Percentiles rank a stretch among this genome's conserved stretches.
Conservation (phyloP, 1,140 invertebrate genomes). For the Drosophila bocki region DNA sequence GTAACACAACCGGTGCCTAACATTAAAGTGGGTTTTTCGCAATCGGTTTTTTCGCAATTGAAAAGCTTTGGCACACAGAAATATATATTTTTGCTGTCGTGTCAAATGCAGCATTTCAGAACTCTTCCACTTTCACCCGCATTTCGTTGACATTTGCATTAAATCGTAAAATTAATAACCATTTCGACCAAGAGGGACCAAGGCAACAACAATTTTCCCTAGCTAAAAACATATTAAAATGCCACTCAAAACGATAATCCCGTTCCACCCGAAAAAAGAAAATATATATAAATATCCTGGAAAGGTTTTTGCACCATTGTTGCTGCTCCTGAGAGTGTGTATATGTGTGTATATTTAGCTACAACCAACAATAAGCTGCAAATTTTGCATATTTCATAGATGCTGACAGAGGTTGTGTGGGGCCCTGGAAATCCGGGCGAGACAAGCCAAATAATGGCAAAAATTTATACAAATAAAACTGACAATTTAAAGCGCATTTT, state of each 20-base stretch:
- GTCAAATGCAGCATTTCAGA: constrained; percentile 19
- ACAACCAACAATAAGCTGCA: constrained; percentile 73
- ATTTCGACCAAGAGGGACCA: constrained; percentile 34
- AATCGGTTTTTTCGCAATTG: constrained; percentile 31
- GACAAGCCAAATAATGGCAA: constrained; percentile 75
- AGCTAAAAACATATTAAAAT: constrained; percentile 79
- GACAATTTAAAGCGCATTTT: constrained; percentile 70
- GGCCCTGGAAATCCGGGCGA: constrained; percentile 42
- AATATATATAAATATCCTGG: constrained; percentile 2
- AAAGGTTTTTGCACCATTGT: constrained; percentile 28
- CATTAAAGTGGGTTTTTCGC: constrained; percentile 24
- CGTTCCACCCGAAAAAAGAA: constrained; percentile 34
- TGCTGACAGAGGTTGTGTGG: constrained; percentile 60
- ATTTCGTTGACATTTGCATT: constrained; percentile 48
- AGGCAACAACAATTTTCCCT: constrained; percentile 56
- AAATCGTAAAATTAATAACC: constrained; percentile 76
- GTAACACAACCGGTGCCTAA: not conserved
- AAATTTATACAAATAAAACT: constrained; percentile 82
- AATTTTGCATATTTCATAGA: constrained; percentile 81
- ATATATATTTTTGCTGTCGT: not conserved
- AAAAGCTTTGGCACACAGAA: not conserved
- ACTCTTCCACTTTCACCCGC: constrained; percentile 11
- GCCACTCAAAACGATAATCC: constrained; percentile 77
- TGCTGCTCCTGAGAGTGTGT: constrained; percentile 1
- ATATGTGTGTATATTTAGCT: constrained; percentile 56